Percentiles rank a stretch among this genome's conserved stretches.
Evolutionary conservation across 2,888 invertebrate species (phyloP).

Genomic region (Hyposoter dolosus): DNA sequence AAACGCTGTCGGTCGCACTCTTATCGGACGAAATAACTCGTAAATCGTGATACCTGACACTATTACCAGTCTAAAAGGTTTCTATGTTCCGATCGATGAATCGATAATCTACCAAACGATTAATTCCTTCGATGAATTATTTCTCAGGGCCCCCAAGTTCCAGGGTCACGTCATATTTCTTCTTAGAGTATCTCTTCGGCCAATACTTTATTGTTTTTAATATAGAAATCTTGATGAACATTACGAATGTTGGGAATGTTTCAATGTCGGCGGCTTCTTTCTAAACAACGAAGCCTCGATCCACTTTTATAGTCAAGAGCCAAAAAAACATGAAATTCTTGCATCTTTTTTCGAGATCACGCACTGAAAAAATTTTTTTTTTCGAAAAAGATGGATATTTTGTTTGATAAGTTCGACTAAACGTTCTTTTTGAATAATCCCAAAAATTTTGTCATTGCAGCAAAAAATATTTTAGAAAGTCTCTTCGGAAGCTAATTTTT

Average conservation of each 20-base stretch:
- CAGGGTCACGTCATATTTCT: constrained; percentile 1
- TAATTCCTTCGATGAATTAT: constrained; percentile 79
- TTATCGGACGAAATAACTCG: constrained; percentile 66
- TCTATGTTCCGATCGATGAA: constrained; percentile 60
- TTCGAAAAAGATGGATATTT: too few species aligned
- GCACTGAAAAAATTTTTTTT: too few species aligned
- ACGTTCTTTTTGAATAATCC: too few species aligned
- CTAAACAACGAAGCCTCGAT: neutral
- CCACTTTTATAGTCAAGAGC: too few species aligned
- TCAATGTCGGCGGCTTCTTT: neutral
- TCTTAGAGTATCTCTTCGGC: neutral
- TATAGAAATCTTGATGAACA: neutral
- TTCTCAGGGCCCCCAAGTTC: constrained; percentile 55
- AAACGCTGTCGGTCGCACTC: constrained; percentile 27
- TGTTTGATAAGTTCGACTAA: too few species aligned
- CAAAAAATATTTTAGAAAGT: too few species aligned
- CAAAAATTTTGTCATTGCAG: too few species aligned
- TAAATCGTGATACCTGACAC: constrained; percentile 67
- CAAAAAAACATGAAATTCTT: too few species aligned
- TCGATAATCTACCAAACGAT: constrained; percentile 73
- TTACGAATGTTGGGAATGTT: neutral
- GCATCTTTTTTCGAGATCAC: too few species aligned
- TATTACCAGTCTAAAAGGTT: constrained; percentile 68
- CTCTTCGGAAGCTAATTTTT: too few species aligned
- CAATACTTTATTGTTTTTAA: neutral